A percentile compares a stretch with the other conserved stretches of the same genome.
Conservation (phyloP, 2,113 vertebrate species). For the Orycteropus afer region DNA sequence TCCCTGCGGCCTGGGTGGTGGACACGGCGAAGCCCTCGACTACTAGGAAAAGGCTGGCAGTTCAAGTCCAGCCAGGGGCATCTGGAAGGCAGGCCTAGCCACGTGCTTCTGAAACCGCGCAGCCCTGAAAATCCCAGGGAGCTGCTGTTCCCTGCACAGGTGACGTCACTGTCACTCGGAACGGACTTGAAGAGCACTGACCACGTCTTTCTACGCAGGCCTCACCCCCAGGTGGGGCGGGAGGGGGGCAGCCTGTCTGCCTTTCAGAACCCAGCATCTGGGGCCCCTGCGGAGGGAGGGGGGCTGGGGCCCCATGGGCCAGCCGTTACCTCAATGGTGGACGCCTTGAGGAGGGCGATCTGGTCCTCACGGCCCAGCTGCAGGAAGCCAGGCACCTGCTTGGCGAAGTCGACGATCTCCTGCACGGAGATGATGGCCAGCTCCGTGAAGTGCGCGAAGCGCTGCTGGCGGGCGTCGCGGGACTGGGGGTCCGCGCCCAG, state of each 20-base stretch:
- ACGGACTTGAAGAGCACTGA: no score
- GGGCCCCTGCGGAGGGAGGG: background rate
- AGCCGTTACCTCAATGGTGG: conserved; percentile 84
- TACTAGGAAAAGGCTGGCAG: background rate
- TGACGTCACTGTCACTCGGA: background rate
- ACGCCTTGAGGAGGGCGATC: conserved; percentile 86
- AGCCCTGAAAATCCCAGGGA: background rate
- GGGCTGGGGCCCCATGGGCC: accelerated
- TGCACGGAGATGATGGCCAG: conserved; percentile 88
- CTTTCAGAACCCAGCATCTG: background rate
- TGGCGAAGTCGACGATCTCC: conserved; percentile 88
- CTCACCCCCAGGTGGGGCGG: background rate
- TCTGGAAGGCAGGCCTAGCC: background rate
- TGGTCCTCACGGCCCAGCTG: conserved; percentile 86
- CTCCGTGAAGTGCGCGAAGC: conserved; percentile 87
- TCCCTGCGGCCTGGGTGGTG: no score
- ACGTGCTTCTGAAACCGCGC: background rate
- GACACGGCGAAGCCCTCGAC: background rate
- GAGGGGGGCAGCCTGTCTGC: accelerated
- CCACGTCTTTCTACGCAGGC: background rate
- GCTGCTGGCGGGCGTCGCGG: conserved; percentile 86
- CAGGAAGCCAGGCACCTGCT: conserved; percentile 87
- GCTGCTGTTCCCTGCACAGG: background rate
- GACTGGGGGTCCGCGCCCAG: conserved; percentile 85
- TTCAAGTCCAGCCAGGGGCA: background rate